A percentile compares a stretch with the other conserved stretches of the same genome.
phyloP scores from a whole-genome alignment of 2,113 vertebrate species.

The Silurus meridionalis region DNA sequence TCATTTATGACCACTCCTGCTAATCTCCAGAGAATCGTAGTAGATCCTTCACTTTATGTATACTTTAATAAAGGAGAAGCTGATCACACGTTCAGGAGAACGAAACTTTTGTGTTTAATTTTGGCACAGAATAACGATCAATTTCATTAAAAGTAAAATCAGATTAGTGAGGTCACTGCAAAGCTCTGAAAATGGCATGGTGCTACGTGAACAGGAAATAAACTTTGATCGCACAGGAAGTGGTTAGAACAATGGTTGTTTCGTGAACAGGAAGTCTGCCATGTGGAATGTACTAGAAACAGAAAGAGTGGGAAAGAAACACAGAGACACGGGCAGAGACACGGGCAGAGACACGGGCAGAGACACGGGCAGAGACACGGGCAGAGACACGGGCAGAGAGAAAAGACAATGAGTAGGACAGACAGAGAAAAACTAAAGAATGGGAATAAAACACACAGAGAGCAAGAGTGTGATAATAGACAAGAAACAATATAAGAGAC shows the following conservation, averaged over 20 bases:
- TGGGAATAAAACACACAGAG: too few species aligned
- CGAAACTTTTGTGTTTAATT: background rate
- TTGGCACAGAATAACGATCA: background rate
- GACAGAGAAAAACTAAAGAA: background rate
- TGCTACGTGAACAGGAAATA: conserved; percentile 53
- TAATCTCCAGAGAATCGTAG: background rate
- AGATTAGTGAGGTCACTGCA: background rate
- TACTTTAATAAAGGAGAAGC: background rate
- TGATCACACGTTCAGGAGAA: background rate
- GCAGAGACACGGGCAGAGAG: background rate
- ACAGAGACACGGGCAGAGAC: conserved; percentile 5
- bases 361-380: background rate
- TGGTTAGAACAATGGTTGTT: conserved; percentile 62
- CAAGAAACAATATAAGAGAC: background rate
- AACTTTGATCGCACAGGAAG: conserved; percentile 59
- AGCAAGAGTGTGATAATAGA: background rate
- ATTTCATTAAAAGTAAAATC: background rate
- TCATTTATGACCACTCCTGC: background rate
- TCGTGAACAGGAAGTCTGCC: conserved; percentile 60
- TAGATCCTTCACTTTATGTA: too few species aligned
- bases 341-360: background rate
- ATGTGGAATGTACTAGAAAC: conserved; percentile 33
- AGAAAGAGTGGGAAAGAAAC: background rate
- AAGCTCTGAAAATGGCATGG: background rate
- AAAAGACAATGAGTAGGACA: background rate